A percentile compares a stretch with the other conserved stretches of the same genome.
phyloP scores from a whole-genome alignment of 2,113 vertebrate species.

The Alces alces region DNA sequence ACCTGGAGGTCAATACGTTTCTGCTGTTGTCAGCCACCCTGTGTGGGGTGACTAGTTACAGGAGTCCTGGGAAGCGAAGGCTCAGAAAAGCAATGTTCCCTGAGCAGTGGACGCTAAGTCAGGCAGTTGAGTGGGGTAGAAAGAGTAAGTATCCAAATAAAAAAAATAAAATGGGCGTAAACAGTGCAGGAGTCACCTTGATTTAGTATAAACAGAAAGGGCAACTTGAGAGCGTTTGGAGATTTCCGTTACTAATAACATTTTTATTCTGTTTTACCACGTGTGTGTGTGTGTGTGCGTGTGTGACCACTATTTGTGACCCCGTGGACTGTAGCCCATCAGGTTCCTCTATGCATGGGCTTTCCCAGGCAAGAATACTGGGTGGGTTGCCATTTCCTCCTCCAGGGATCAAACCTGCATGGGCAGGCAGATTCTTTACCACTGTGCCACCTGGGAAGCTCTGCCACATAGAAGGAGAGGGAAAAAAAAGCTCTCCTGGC shows the following conservation, averaged over 20 bases:
- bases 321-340: neutral
- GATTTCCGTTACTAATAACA: neutral
- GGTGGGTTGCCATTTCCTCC: neutral
- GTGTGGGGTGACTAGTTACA: neutral
- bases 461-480: too few species aligned
- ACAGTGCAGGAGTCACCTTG: neutral
- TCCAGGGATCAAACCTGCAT: neutral
- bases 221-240: neutral
- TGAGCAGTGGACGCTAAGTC: neutral
- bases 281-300: neutral
- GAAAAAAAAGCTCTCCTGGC: neutral
- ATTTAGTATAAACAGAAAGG: neutral
- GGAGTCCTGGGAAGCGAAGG: neutral
- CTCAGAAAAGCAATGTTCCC: fast-evolving
- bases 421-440: neutral
- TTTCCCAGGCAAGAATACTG: neutral
- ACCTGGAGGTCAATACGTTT: neutral
- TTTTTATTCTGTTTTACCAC: neutral
- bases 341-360: neutral
- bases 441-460: neutral
- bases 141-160: too few species aligned
- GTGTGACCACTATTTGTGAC: neutral
- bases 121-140: fast-evolving
- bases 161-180: fast-evolving
- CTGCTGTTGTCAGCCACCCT: neutral